Conservation (phyloP, 2,888 invertebrate species). For the Drosophila meridionalis region DNA sequence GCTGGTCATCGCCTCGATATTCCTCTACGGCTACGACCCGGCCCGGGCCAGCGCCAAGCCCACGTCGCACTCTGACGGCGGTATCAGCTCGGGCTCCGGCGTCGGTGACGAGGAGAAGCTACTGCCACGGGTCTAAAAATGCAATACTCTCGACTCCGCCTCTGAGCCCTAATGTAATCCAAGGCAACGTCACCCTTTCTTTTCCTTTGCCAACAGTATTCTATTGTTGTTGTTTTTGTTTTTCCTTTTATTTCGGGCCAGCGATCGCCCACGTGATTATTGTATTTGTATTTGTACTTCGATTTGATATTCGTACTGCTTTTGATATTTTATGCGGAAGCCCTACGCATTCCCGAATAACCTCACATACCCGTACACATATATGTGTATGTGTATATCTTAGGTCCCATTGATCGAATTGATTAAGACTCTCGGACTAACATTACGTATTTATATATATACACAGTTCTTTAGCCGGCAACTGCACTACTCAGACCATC, state of each 20-base stretch:
- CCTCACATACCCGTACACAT: constrained; percentile 3
- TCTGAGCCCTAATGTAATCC: background rate
- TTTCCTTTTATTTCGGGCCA: constrained; percentile 9
- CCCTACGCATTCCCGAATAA: constrained; percentile 17
- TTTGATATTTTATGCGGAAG: constrained; percentile 32
- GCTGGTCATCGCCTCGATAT: constrained; percentile 97
- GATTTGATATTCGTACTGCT: constrained; percentile 41
- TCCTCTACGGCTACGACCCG: constrained; percentile 94
- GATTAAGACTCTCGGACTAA: constrained; percentile 9
- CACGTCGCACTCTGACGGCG: constrained; percentile 1
- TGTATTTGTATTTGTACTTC: constrained; percentile 38
- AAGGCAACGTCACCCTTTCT: constrained; percentile 8
- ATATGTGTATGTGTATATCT: constrained; percentile 13
- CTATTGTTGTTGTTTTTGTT: constrained; percentile 5
- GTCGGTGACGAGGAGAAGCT: constrained; percentile 77
- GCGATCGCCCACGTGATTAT: constrained; percentile 40
- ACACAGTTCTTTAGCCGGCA: constrained; percentile 25
- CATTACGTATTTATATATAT: constrained; percentile 27
- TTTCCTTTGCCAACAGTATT: constrained; percentile 43
- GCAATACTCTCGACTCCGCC: background rate
- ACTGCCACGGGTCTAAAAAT: constrained; percentile 70
- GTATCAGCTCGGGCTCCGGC: background rate
- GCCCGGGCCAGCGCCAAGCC: constrained; percentile 71
- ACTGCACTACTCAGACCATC: constrained; percentile 1
- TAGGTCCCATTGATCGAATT: constrained; percentile 39